phyloP scores from a whole-genome alignment of 1,140 invertebrate species.

The Saccostrea echinata region DNA sequence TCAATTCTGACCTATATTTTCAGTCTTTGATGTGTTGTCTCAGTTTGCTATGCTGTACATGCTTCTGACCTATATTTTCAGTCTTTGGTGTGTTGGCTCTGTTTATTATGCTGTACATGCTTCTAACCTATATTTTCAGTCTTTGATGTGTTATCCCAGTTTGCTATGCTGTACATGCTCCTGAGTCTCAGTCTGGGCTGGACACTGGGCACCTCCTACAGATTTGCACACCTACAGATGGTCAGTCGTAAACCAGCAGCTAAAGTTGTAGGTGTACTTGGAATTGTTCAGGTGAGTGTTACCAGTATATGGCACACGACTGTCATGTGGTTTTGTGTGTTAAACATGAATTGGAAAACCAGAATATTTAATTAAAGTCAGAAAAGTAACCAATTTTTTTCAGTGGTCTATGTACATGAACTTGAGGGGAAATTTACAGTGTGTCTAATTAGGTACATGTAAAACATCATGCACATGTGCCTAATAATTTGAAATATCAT shows the following conservation, averaged over 20 bases:
- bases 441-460: no score
- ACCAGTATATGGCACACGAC: neutral
- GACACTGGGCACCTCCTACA: constrained; percentile 74
- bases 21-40: neutral
- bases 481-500: no score
- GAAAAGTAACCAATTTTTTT: no score
- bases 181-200: constrained; percentile 76
- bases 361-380: no score
- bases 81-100: constrained; percentile 74
- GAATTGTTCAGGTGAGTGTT: constrained; percentile 71
- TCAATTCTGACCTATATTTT: neutral
- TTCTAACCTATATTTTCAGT: constrained; percentile 72
- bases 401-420: no score
- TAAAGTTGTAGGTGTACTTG: constrained; percentile 71
- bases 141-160: constrained; percentile 76
- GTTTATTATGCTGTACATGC: constrained; percentile 77
- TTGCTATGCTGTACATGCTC: constrained; percentile 77
- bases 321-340: neutral
- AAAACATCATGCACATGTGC: no score
- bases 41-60: neutral
- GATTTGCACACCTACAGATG: constrained; percentile 71
- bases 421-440: no score
- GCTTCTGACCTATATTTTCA: neutral
- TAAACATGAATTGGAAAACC: no score
- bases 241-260: constrained; percentile 75